Evolutionary conservation across 2,797 vertebrate genomes (phyloP).

Genomic region (Acanthopagrus latus): DNA sequence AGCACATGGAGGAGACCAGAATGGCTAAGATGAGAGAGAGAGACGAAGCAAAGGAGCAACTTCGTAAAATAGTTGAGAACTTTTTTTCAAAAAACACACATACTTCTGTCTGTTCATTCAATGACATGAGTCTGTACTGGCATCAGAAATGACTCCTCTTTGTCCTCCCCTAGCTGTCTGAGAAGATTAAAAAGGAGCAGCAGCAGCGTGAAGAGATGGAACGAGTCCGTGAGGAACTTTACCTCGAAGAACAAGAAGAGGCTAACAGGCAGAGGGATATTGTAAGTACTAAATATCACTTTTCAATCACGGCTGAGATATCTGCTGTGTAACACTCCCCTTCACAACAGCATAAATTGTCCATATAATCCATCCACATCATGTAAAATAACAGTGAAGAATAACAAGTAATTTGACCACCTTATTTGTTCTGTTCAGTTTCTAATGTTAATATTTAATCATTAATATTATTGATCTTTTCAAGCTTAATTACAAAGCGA

Average conservation of each 20-base stretch:
- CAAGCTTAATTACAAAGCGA: too few species aligned
- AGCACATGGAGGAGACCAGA: constrained; percentile 84
- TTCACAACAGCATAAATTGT: too few species aligned
- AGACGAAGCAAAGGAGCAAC: constrained; percentile 87
- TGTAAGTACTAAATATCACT: constrained; percentile 79
- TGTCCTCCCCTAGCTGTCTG: constrained; percentile 82
- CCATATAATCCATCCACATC: too few species aligned
- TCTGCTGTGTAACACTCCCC: too few species aligned
- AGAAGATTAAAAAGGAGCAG: constrained; percentile 86
- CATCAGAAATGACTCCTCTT: not conserved
- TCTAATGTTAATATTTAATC: too few species aligned
- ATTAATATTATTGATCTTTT: too few species aligned
- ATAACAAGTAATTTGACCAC: too few species aligned
- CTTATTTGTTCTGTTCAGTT: too few species aligned
- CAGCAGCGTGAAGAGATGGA: constrained; percentile 90
- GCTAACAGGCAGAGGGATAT: constrained; percentile 84
- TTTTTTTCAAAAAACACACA: not conserved
- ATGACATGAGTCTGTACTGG: not conserved
- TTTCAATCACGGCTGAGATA: not conserved
- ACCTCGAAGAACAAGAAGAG: constrained; percentile 90
- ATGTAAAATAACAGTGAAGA: too few species aligned
- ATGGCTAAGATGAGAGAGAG: constrained; percentile 84
- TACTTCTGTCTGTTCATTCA: not conserved
- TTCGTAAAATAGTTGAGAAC: constrained; percentile 86
- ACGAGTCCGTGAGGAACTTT: constrained; percentile 87